Base-by-base conservation (phyloP, 2,797 vertebrate species). In the Apogon hyalosoma region DNA sequence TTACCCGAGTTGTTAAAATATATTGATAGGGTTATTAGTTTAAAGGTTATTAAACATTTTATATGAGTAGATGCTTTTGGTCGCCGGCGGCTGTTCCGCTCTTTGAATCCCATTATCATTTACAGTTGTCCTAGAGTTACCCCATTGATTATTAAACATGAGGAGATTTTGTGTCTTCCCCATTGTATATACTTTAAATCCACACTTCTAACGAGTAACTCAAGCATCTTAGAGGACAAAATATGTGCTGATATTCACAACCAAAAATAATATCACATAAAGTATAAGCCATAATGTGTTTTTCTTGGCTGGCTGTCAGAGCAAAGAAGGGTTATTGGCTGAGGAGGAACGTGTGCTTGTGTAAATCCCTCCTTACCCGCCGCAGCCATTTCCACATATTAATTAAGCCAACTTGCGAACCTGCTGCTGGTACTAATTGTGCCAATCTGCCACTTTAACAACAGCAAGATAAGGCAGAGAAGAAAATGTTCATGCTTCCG, bases 391-490 rank as follows among this genome's bases (percentile, higher is more conserved):
- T 86, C 69, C 79, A 89, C 80, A 79, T 90, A 88, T 91, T 92
- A 91, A 93, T 92, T 87, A 91, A 87, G 75, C 72, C 79, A 78
- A 88, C 21, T 87, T 86, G 80, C 85, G 80, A 91, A 92, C 86
- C 82, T 83, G 77, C 90, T 86, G 77, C 77, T 77, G 49, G 76
- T 79, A 64, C 80, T 86, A 87, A 87, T 86, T 71, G 84, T 87
- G 84, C 77, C 88, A 88, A 68, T 84, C 73, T 87, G 86, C 65
- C 73, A 79, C 76, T 85, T 78, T 64, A 74, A 80, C 60, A 69
- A 77, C 56, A 68, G 59, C 68, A 61, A 63, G 83, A 73, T 74
- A 77, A 71, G 69, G 74, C 64, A 48, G 72, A 57, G 64, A 63
- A 77, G 82, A 62, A 61, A 64, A 70, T 36, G 71, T 67, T 64